Evolutionary conservation across 2,888 invertebrate genomes (phyloP), one percentile per base, ranked within the genome.

Genomic region (Formica aserva): DNA sequence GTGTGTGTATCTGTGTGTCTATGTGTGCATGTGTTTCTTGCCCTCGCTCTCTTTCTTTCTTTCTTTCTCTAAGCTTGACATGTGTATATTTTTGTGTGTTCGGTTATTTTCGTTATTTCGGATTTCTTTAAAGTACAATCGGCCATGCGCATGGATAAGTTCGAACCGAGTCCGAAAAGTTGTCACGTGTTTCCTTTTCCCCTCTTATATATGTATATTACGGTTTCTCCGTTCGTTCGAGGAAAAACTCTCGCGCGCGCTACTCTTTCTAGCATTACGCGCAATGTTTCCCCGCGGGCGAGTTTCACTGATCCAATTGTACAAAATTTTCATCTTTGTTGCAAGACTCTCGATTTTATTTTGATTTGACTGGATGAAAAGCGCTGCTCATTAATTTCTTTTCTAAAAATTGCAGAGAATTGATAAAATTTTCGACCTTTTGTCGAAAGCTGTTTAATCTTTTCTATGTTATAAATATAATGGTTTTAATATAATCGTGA

Each of bases 121-220:
- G 35, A 69, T 78, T 60, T 0, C 18, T 72, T 85, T 82, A 85
- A 85, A 77, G 82, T 82, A 85, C 85, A 82, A 72, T 55, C 65
- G 60, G 77, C 82, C 82, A 38, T 66, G 82, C 52, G 63, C 45
- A 60, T 52, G 82, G 26, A 57, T 71, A 62, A 83, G 63, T 65
- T 18, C 13, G 15, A n/a, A 72, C 15, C n/a, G 38, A 60, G 41
- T 60, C 41, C 74, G 22, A 63, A 38, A 65, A 41, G 62, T 32
- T 77, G 62, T 81, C 63, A 71, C 52, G 29, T 57, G 29, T 38
- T 74, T 32, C 66, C 48, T 76, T 75, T 35, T 4, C 13, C 60
- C 22, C 13, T 62, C 1, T 18, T 48, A 48, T 52, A n/a, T 2
- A n/a, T 52, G 52, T n/a, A n/a, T 60, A 45, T 76, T 29, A 38